Percentiles rank a stretch among this genome's conserved stretches.
These are phyloP conservation scores for Pagetopsis macropterus DNA, from an alignment of 2,797 vertebrate genomes.

Conservation along the genomic window DNA sequence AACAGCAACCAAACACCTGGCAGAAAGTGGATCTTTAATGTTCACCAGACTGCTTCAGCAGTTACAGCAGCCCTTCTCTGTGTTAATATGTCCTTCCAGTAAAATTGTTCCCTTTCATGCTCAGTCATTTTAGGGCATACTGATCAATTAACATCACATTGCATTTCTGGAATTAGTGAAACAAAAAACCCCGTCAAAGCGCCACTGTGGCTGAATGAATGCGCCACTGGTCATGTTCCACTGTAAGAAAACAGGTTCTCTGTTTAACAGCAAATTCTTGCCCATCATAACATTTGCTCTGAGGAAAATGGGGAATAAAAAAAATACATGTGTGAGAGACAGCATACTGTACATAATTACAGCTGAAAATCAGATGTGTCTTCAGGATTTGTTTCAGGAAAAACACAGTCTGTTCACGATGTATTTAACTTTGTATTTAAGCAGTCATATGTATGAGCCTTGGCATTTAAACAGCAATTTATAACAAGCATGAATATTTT, in stretches of 20 bases:
- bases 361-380: constrained; percentile 28
- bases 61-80: background rate
- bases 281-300: constrained; percentile 62
- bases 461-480: constrained; percentile 23
- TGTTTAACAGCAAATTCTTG: constrained; percentile 57
- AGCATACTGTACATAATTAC: constrained; percentile 18
- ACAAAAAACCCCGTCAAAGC: background rate
- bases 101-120: background rate
- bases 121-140: background rate
- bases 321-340: constrained; percentile 23
- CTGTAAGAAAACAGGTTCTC: constrained; percentile 48
- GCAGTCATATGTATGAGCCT: constrained; percentile 7
- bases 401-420: background rate
- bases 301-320: constrained; percentile 46
- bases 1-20: too few species aligned
- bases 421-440: constrained; percentile 6
- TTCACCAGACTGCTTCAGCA: background rate
- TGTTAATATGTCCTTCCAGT: background rate
- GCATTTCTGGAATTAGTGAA: background rate
- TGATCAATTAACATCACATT: background rate
- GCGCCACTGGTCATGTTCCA: constrained; percentile 25
- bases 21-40: background rate
- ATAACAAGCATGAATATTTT: constrained; percentile 20
- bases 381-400: constrained; percentile 32
- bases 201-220: constrained; percentile 19